These are phyloP conservation scores for Tenualosa ilisha DNA, from an alignment of 2,797 vertebrate genomes.

Conservation along the genomic window DNA sequence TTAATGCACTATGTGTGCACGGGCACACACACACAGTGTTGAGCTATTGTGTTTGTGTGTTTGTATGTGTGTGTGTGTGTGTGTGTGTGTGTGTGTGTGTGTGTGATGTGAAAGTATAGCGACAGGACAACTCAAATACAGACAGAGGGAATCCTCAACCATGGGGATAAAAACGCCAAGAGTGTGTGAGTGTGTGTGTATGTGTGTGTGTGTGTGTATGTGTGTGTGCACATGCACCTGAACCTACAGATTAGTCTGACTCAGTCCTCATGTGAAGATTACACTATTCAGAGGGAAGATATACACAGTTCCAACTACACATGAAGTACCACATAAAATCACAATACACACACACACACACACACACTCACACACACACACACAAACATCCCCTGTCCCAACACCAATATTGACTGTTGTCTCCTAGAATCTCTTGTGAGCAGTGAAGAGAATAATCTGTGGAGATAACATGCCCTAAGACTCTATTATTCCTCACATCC, in stretches of 20 bases:
- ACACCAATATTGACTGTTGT: slow-evolving; percentile 76
- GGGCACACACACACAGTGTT: no score
- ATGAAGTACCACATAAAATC: no score
- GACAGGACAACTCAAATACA: no score
- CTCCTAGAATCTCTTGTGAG: slow-evolving; percentile 70
- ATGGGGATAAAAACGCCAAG: not conserved
- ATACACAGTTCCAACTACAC: no score
- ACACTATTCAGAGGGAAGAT: no score
- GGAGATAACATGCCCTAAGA: not conserved
- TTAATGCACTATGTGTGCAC: no score
- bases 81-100: no score
- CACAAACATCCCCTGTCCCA: not conserved
- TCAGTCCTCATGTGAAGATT: slow-evolving; percentile 45
- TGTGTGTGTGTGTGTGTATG: slow-evolving; percentile 44
- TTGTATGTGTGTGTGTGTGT: no score
- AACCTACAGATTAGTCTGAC: slow-evolving; percentile 73
- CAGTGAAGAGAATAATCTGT: slow-evolving; percentile 50
- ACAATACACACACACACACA: not conserved
- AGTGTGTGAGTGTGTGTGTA: slow-evolving; percentile 56
- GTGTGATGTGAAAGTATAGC: no score
- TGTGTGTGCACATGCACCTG: slow-evolving; percentile 70
- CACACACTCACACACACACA: not conserved
- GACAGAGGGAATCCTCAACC: no score
- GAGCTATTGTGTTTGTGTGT: no score
- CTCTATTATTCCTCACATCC: not conserved